Conservation (phyloP, 2,113 vertebrate species). For the Egretta garzetta region DNA sequence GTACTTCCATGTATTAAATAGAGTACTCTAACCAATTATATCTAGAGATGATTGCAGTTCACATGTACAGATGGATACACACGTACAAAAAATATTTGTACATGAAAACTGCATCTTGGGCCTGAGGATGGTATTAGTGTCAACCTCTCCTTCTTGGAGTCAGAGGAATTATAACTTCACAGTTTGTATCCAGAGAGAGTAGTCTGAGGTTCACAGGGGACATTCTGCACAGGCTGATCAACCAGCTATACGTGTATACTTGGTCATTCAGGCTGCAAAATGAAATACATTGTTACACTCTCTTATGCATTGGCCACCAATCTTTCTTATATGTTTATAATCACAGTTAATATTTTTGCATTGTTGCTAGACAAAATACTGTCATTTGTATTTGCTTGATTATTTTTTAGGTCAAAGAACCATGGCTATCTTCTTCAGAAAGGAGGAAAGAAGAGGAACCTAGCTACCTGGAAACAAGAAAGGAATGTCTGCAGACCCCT, state of each 20-base stretch:
- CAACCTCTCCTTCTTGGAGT: not conserved
- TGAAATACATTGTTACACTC: not conserved
- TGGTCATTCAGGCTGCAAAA: not conserved
- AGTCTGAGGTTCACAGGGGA: not conserved
- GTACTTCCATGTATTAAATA: not conserved
- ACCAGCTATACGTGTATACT: not conserved
- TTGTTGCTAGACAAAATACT: not conserved
- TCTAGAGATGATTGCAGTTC: not conserved
- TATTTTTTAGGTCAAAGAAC: conserved; percentile 69
- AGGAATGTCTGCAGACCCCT: not conserved
- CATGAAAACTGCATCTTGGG: not conserved
- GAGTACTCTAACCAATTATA: not conserved
- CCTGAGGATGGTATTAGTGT: not conserved
- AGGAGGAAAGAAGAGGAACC: conserved; percentile 64
- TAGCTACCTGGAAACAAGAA: conserved; percentile 34
- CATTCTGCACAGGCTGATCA: not conserved
- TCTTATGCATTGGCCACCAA: not conserved
- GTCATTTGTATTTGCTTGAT: not conserved
- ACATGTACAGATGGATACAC: not conserved
- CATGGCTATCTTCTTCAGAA: conserved; percentile 50
- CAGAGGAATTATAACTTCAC: not conserved
- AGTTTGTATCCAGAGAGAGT: not conserved
- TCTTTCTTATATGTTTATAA: not conserved
- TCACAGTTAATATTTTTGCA: not conserved
- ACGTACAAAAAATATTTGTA: not conserved